Percentiles rank a stretch among this genome's conserved stretches.
These are phyloP conservation scores for Lasioglossum malachurum DNA, from an alignment of 2,888 invertebrate genomes.

Conservation along the genomic window DNA sequence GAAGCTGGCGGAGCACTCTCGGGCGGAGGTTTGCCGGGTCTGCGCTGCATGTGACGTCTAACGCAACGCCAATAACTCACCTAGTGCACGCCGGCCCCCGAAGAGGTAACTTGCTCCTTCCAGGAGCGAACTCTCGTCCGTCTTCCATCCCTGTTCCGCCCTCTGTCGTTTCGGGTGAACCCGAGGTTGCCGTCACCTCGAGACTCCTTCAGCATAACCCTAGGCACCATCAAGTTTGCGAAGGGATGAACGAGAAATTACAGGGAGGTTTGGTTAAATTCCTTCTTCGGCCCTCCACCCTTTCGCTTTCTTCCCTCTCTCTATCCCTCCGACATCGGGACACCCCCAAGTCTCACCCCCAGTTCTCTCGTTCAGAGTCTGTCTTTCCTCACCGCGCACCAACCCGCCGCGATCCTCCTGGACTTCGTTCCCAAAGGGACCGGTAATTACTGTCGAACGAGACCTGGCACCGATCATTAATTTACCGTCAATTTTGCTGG, in stretches of 20 bases:
- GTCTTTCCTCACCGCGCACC: conserved; percentile 17
- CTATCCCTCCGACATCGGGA: background rate
- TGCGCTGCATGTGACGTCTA: conserved; percentile 78
- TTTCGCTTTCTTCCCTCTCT: conserved; percentile 23
- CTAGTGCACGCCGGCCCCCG: conserved; percentile 57
- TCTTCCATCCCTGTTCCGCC: conserved; percentile 32
- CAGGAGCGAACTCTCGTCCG: conserved; percentile 26
- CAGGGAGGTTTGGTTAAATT: conserved; percentile 76
- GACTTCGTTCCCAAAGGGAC: conserved; percentile 65
- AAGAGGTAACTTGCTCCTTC: conserved; percentile 61
- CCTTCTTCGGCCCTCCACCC: conserved; percentile 63
- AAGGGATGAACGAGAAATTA: conserved; percentile 80
- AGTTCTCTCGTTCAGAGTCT: background rate
- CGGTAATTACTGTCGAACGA: conserved; percentile 77
- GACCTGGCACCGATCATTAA: conserved; percentile 73
- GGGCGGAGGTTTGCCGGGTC: conserved; percentile 64
- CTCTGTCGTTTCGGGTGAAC: background rate
- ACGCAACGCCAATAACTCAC: conserved; percentile 81
- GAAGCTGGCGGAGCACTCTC: conserved; percentile 58
- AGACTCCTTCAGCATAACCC: conserved; percentile 72
- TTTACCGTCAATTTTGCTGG: conserved; percentile 72
- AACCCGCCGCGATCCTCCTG: conserved; percentile 34
- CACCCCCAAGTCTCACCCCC: too few species aligned
- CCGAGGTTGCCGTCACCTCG: conserved; percentile 48
- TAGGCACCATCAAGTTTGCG: conserved; percentile 74